Conservation (phyloP, 2,113 vertebrate genomes). For the Myocastor coypus region DNA sequence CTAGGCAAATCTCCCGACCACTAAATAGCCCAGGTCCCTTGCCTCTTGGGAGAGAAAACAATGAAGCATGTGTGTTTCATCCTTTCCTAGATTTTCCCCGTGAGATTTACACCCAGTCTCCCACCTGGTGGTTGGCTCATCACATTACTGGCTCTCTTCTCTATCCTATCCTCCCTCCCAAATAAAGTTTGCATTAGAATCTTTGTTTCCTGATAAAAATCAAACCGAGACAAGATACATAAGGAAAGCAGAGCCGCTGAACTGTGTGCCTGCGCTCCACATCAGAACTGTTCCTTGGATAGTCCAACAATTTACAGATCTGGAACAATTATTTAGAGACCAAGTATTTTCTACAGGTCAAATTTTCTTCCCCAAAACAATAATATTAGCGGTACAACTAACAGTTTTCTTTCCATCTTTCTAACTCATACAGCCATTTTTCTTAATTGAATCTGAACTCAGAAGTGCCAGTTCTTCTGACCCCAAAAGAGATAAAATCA, state of each 20-base stretch:
- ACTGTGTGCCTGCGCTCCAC: neutral
- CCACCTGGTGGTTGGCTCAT: neutral
- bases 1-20: neutral
- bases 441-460: slow-evolving; percentile 41
- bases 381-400: slow-evolving; percentile 19
- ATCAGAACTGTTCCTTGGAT: neutral
- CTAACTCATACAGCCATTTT: neutral
- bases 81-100: neutral
- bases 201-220: neutral
- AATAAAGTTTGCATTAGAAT: neutral
- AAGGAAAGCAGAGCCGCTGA: neutral
- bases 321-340: neutral
- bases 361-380: neutral
- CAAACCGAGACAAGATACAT: neutral
- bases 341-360: neutral
- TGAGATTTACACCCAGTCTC: neutral
- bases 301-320: neutral
- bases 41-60: neutral
- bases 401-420: neutral
- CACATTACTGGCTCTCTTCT: neutral
- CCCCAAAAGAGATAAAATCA: neutral
- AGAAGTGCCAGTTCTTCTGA: neutral
- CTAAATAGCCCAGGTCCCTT: neutral
- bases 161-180: neutral
- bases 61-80: neutral